These are phyloP conservation scores for Bombyx mori DNA, from an alignment of 1,140 invertebrate species.

Conservation along the genomic window DNA sequence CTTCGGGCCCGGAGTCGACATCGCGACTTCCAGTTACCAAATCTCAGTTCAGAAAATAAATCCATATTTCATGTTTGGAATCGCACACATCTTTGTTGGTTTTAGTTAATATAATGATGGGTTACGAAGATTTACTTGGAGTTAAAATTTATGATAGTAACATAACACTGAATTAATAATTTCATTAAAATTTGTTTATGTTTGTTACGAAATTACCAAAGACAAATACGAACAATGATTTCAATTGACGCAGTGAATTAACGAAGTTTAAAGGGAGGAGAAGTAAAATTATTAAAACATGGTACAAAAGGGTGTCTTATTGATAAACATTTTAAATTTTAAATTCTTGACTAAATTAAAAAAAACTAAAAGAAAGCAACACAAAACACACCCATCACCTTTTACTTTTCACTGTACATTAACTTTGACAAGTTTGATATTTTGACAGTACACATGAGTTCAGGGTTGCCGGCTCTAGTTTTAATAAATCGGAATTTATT, in stretches of 20 bases:
- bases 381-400: constrained; percentile 62
- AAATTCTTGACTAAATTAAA: too few relatives aligned
- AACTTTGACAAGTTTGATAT: constrained; percentile 27
- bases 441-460: constrained; percentile 9
- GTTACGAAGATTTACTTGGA: constrained; percentile 4
- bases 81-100: too few relatives aligned
- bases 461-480: constrained; percentile 4
- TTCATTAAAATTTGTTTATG: constrained; percentile 7
- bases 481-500: too few relatives aligned
- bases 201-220: constrained; percentile 6
- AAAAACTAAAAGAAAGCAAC: constrained; percentile 35
- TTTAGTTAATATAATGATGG: constrained; percentile 1
- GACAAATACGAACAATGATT: neutral
- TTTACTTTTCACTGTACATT: constrained; percentile 62
- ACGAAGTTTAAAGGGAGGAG: too few relatives aligned
- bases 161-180: neutral
- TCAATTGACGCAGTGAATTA: too few relatives aligned
- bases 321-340: too few relatives aligned
- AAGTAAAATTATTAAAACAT: too few relatives aligned
- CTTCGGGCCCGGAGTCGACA: constrained; percentile 60
- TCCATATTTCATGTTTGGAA: constrained; percentile 25
- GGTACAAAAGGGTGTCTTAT: too few relatives aligned
- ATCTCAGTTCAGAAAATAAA: constrained; percentile 23
- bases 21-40: constrained; percentile 31
- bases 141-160: neutral